Conservation (phyloP, 1,140 invertebrate genomes). For the Cherax quadricarinatus region DNA sequence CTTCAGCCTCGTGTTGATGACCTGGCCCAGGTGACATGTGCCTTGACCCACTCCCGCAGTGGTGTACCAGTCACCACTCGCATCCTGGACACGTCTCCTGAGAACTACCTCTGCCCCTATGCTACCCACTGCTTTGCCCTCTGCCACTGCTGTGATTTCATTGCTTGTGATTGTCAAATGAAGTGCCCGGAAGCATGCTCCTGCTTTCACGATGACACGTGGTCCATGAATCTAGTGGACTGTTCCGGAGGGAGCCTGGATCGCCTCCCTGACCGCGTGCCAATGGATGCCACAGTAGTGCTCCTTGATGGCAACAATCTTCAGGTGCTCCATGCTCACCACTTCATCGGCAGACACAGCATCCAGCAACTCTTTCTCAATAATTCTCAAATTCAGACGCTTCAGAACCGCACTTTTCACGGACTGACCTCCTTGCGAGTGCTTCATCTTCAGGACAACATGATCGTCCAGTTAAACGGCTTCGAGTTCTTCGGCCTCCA, state of each 20-base stretch:
- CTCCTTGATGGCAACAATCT: conserved; percentile 93
- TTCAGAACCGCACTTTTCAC: conserved; percentile 95
- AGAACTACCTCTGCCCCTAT: conserved; percentile 93
- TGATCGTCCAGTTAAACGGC: conserved; percentile 87
- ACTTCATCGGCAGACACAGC: conserved; percentile 94
- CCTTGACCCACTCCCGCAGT: conserved; percentile 75
- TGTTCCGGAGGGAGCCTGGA: conserved; percentile 87
- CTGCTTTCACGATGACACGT: conserved; percentile 94
- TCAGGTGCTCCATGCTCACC: conserved; percentile 88
- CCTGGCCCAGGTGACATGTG: conserved; percentile 83
- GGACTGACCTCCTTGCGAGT: conserved; percentile 87
- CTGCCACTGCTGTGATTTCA: conserved; percentile 96
- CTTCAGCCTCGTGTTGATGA: conserved; percentile 89
- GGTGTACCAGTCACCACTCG: conserved; percentile 75
- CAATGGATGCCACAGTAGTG: conserved; percentile 94
- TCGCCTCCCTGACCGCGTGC: conserved; percentile 88
- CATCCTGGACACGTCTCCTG: conserved; percentile 85
- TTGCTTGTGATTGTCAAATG: conserved; percentile 97
- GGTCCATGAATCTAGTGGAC: conserved; percentile 94
- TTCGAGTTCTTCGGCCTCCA: conserved; percentile 89
- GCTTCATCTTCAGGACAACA: conserved; percentile 88
- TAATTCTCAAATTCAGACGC: conserved; percentile 88
- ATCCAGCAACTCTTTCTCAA: conserved; percentile 91
- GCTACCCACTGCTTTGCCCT: conserved; percentile 94
- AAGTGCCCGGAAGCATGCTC: conserved; percentile 93